These are phyloP conservation scores for Euglossa dilemma DNA, from an alignment of 1,140 invertebrate species.

Conservation along the genomic window DNA sequence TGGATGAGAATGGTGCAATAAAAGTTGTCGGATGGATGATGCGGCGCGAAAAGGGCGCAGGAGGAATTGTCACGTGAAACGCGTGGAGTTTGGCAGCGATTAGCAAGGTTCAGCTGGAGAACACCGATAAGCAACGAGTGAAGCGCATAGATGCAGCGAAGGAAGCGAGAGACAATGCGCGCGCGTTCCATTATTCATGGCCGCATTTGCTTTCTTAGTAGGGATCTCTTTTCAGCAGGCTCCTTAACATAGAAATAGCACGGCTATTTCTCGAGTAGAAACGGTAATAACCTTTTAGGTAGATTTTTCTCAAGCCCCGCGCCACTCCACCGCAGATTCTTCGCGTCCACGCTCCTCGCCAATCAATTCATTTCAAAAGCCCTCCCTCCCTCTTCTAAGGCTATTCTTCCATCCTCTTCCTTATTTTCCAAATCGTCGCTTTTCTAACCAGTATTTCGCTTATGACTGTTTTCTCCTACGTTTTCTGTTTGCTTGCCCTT, in stretches of 20 bases:
- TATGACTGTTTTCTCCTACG: too few species aligned
- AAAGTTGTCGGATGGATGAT: too few species aligned
- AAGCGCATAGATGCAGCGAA: not conserved
- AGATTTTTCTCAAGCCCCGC: constrained; percentile 27
- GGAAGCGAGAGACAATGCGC: constrained; percentile 18
- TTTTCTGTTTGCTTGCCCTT: too few species aligned
- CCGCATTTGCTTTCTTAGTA: constrained; percentile 27
- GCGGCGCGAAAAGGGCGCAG: too few species aligned
- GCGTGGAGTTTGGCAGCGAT: not conserved
- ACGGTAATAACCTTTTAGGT: constrained; percentile 45
- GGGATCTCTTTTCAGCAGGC: constrained; percentile 29
- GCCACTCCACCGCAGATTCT: not conserved
- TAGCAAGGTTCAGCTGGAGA: constrained; percentile 1
- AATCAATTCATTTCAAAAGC: not conserved
- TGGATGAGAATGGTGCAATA: too few species aligned
- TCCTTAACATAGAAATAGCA: constrained; percentile 43
- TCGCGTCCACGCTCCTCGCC: too few species aligned
- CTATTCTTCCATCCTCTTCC: too few species aligned
- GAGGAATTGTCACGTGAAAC: too few species aligned
- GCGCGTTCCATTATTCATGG: constrained; percentile 46
- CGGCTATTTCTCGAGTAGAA: constrained; percentile 8
- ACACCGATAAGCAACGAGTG: constrained; percentile 30
- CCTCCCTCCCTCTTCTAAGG: too few species aligned
- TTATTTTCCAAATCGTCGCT: too few species aligned
- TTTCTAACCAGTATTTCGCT: too few species aligned